Conservation (phyloP, 2,888 invertebrate species). For the Perdita meconis region DNA sequence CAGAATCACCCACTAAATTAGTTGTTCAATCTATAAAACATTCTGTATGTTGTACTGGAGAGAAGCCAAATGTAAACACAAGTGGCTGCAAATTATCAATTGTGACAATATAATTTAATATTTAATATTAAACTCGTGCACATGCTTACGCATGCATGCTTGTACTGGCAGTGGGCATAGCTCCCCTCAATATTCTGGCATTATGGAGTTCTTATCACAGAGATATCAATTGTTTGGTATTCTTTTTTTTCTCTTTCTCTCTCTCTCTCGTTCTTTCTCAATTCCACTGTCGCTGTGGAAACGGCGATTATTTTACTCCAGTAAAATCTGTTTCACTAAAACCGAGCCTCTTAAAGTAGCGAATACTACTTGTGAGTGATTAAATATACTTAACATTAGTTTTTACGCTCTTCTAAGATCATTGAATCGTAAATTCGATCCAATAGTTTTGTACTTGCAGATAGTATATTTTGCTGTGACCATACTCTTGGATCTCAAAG, state of each 20-base stretch:
- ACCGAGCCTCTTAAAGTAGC: conserved; percentile 16
- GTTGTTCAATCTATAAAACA: conserved; percentile 37
- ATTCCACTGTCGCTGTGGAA: conserved; percentile 18
- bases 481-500: neutral
- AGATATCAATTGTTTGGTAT: conserved; percentile 80
- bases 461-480: conserved; percentile 15
- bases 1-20: conserved; percentile 30
- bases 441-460: conserved; percentile 44
- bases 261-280: too few relatives aligned
- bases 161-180: conserved; percentile 82
- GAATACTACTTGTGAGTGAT: conserved; percentile 27
- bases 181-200: conserved; percentile 78
- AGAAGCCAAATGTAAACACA: conserved; percentile 30
- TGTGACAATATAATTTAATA: conserved; percentile 38
- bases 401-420: conserved; percentile 12
- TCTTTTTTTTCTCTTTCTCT: conserved; percentile 59
- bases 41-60: conserved; percentile 16
- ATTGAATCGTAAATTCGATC: conserved; percentile 15
- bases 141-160: conserved; percentile 54
- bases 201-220: conserved; percentile 81
- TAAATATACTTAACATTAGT: conserved; percentile 34
- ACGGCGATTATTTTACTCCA: conserved; percentile 19
- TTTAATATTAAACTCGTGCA: conserved; percentile 54
- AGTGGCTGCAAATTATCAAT: conserved; percentile 29
- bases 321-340: conserved; percentile 27